A percentile compares a stretch with the other conserved stretches of the same genome.
Evolutionary conservation across 2,113 vertebrate genomes (phyloP).

Genomic region (Seriola quinqueradiata): DNA sequence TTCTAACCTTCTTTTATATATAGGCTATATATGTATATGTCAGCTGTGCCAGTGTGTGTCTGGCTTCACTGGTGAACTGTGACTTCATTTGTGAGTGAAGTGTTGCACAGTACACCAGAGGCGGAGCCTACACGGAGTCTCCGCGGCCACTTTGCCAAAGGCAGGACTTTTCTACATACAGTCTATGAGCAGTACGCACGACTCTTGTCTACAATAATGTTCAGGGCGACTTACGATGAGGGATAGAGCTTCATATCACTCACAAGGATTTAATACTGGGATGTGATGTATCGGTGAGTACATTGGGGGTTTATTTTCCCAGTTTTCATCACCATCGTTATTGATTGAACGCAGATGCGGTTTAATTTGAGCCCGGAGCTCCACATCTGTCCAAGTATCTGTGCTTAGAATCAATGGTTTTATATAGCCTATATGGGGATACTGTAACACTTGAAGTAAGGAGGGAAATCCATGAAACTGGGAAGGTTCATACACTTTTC

Average conservation of each 20-base stretch:
- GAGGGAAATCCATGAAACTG: too few species aligned
- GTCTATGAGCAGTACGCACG: not conserved
- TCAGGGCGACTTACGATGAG: not conserved
- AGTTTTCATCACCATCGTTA: not conserved
- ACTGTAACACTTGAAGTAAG: not conserved
- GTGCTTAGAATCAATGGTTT: not conserved
- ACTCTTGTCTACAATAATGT: not conserved
- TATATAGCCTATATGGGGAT: not conserved
- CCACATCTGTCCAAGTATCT: not conserved
- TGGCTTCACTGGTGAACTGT: not conserved
- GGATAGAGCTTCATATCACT: not conserved
- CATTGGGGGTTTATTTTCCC: not conserved
- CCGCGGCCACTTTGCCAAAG: not conserved
- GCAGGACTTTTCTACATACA: not conserved
- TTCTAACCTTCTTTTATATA: not conserved
- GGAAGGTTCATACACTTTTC: not conserved
- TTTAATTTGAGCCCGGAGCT: not conserved
- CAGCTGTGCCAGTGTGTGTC: not conserved
- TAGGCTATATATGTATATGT: not conserved
- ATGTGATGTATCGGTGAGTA: constrained; percentile 34
- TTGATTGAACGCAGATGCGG: not conserved
- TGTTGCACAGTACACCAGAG: constrained; percentile 5
- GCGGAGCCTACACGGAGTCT: constrained; percentile 19
- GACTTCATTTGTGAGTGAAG: not conserved
- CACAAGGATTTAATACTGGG: not conserved